Base-by-base conservation (phyloP, 2,888 invertebrate species). In the Agrilus biguttatus region DNA sequence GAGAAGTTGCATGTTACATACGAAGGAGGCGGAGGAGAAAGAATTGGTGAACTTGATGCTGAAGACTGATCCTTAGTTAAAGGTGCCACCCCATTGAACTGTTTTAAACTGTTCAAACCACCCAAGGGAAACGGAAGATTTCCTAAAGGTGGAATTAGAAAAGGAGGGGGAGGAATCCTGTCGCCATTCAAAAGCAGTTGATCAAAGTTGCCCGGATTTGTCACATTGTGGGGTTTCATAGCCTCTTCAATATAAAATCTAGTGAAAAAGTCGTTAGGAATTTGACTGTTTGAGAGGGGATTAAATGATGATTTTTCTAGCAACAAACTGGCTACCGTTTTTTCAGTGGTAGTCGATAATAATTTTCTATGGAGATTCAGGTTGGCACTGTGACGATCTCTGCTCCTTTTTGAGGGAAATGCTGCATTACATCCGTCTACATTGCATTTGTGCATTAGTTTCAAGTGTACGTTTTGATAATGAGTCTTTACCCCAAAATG, bases 341-440 rank as follows among this genome's bases (percentile, higher is more conserved):
- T 56, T 42, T 70, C 69, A 45, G 74, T 73, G 12, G 74, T 72
- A 2, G 85, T 83, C 3, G 85, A 85, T 41, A 92, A 65, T 43
- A 95, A 71, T 64, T 93, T 93, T 51, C 90, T 77, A 60, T 96
- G 95, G 34, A 96, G 73, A 61, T 86, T 92, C 43, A 86, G 72
- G 61, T 96, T 95, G 14, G 90, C 80, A 59, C 89, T 89, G 65
- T 96, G 95, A 2, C 91, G 75, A 58, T 96, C 95, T 54, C 93
- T 79, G 57, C 86, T 89, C 44, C 91, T 73, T 61, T 91, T 93
- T 1, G 93, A 92, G 5, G 91, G 87, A 63, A 95, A 96, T 0
- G 91, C 86, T 0, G 93, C 93, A 66, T 87, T 87, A 63, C 96
- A 96, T 1, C 93, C 92, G 51, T 92, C 92, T 21, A 91, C 83